A percentile compares a stretch with the other conserved stretches of the same genome.
Evolutionary conservation across 2,797 vertebrate species (phyloP).

Genomic region (Pipistrellus pipistrellus): DNA sequence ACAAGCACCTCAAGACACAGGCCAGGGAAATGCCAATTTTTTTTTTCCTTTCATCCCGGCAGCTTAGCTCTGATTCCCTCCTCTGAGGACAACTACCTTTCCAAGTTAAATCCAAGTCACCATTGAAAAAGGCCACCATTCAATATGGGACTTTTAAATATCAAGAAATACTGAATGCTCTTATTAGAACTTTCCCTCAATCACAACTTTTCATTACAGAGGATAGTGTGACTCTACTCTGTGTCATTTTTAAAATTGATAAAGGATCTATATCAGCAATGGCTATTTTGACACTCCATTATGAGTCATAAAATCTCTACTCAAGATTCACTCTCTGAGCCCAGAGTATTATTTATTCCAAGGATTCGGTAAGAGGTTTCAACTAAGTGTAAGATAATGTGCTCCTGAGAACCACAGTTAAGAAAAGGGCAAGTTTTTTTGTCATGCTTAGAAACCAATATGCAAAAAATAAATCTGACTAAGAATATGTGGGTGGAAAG

Average conservation of each 20-base stretch:
- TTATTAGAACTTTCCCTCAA: slow-evolving; percentile 52
- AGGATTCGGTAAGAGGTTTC: slow-evolving; percentile 72
- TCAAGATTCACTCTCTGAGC: slow-evolving; percentile 47
- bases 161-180: background rate
- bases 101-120: slow-evolving; percentile 22
- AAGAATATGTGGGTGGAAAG: slow-evolving; percentile 70
- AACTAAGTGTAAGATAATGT: slow-evolving; percentile 66
- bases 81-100: slow-evolving; percentile 28
- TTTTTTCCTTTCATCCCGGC: background rate
- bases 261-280: slow-evolving; percentile 72
- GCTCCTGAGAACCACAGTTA: slow-evolving; percentile 75
- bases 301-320: slow-evolving; percentile 71
- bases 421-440: slow-evolving; percentile 78
- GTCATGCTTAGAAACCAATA: slow-evolving; percentile 76
- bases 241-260: slow-evolving; percentile 63
- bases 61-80: background rate
- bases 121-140: slow-evolving; percentile 37
- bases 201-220: slow-evolving; percentile 58
- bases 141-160: slow-evolving; percentile 16
- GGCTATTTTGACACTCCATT: slow-evolving; percentile 56
- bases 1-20: slow-evolving; percentile 38
- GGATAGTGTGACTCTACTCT: slow-evolving; percentile 66
- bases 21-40: background rate
- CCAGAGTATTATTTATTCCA: slow-evolving; percentile 76
- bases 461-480: slow-evolving; percentile 81